Conservation (phyloP, 1,140 invertebrate species). For the Dysdera silvatica region DNA sequence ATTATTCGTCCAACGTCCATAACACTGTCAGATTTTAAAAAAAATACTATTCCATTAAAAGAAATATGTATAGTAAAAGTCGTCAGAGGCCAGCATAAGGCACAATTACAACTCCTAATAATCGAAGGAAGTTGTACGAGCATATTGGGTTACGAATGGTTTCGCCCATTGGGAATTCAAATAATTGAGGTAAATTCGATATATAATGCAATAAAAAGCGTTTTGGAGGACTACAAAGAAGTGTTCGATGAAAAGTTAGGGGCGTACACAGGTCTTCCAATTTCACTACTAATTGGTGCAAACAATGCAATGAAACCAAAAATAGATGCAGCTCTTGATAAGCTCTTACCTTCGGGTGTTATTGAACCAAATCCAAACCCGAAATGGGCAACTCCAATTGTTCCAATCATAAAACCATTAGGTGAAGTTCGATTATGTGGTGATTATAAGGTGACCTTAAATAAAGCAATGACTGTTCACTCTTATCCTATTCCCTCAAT, state of each 20-base stretch:
- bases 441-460: slow-evolving; percentile 42
- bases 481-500: not conserved
- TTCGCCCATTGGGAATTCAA: not conserved
- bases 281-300: not conserved
- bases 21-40: too few species aligned
- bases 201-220: not conserved
- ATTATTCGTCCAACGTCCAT: too few species aligned
- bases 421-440: slow-evolving; percentile 40
- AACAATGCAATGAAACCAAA: not conserved
- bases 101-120: not conserved
- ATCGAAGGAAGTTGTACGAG: not conserved
- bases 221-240: too few species aligned
- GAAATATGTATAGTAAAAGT: too few species aligned
- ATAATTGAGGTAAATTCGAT: not conserved
- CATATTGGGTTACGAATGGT: not conserved
- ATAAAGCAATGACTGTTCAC: slow-evolving; percentile 29
- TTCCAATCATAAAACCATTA: slow-evolving; percentile 41
- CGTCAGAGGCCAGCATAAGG: too few species aligned
- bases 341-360: slow-evolving; percentile 19
- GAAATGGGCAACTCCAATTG: slow-evolving; percentile 42
- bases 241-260: too few species aligned
- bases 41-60: too few species aligned
- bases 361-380: slow-evolving; percentile 31
- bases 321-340: not conserved
- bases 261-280: too few species aligned